Evolutionary conservation across 2,888 invertebrate species (phyloP).

Genomic region (Cotesia congregata): DNA sequence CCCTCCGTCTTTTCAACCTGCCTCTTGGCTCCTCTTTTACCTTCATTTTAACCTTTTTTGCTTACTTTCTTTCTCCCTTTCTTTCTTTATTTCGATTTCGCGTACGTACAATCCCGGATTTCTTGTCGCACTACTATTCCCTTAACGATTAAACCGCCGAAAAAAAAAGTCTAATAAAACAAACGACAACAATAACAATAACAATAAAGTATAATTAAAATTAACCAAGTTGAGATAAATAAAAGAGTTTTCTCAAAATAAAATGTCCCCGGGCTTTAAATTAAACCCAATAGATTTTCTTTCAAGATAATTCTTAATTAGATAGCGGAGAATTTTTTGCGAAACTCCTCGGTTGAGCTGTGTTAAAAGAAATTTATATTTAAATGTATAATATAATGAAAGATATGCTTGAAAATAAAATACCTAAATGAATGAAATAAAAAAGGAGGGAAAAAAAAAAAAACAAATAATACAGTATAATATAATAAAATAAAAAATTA

Average conservation of each 20-base stretch:
- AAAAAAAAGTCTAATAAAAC: constrained; percentile 8
- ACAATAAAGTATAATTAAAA: constrained; percentile 6
- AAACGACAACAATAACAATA: neutral
- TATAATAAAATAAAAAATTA: constrained; percentile 3
- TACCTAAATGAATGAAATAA: constrained; percentile 4
- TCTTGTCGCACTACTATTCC: constrained; percentile 43
- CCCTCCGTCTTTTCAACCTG: constrained; percentile 44
- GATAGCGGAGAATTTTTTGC: constrained; percentile 29
- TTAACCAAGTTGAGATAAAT: neutral
- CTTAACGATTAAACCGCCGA: constrained; percentile 40
- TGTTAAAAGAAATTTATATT: constrained; percentile 23
- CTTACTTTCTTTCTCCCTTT: constrained; percentile 45
- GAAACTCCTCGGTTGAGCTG: constrained; percentile 7
- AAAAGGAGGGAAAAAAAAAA: constrained; percentile 16
- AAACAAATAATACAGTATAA: neutral
- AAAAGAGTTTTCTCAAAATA: neutral
- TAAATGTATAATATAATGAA: constrained; percentile 16
- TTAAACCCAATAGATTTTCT: constrained; percentile 9
- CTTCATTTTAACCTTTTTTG: constrained; percentile 43
- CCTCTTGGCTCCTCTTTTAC: neutral
- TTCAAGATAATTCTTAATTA: constrained; percentile 26
- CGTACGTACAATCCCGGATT: constrained; percentile 43
- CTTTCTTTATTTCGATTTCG: constrained; percentile 48
- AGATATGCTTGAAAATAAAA: neutral
- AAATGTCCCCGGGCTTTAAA: neutral